These are phyloP conservation scores for Echinometra lucunter DNA, from an alignment of 53 echinoderm and acorn worm genomes.

Conservation along the genomic window DNA sequence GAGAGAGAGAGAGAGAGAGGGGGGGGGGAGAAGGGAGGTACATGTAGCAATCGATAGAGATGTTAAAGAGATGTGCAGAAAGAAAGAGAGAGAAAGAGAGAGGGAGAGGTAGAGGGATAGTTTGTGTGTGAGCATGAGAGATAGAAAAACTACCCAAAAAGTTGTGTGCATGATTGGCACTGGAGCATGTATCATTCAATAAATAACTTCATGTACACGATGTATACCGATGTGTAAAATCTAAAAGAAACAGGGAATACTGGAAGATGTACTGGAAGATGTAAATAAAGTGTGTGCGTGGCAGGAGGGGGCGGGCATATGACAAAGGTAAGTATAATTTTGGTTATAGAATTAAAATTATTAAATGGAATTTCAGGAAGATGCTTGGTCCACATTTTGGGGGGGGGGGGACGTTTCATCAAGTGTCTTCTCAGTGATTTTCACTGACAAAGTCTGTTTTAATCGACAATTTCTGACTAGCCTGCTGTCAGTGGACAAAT, in stretches of 20 bases:
- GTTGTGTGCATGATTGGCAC: no score
- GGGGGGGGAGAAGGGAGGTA: background rate
- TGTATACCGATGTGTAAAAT: background rate
- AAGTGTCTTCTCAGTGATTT: no score
- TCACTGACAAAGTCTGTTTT: no score
- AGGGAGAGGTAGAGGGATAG: background rate
- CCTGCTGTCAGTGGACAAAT: no score
- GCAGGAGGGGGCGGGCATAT: background rate
- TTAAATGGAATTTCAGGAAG: background rate
- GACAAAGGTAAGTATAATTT: background rate
- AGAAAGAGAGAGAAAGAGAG: background rate
- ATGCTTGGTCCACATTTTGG: background rate
- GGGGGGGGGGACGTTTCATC: no score
- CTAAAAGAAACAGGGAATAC: background rate
- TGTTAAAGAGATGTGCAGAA: no score
- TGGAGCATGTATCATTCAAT: no score
- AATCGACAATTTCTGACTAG: no score
- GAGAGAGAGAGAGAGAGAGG: background rate
- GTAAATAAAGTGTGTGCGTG: background rate
- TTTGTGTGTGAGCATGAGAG: no score
- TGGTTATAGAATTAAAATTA: background rate
- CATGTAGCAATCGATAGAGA: no score
- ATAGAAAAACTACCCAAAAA: no score
- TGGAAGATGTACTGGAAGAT: background rate
- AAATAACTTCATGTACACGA: no score